Evolutionary conservation across 1,140 invertebrate genomes (phyloP).

Genomic region (Papilio machaon): DNA sequence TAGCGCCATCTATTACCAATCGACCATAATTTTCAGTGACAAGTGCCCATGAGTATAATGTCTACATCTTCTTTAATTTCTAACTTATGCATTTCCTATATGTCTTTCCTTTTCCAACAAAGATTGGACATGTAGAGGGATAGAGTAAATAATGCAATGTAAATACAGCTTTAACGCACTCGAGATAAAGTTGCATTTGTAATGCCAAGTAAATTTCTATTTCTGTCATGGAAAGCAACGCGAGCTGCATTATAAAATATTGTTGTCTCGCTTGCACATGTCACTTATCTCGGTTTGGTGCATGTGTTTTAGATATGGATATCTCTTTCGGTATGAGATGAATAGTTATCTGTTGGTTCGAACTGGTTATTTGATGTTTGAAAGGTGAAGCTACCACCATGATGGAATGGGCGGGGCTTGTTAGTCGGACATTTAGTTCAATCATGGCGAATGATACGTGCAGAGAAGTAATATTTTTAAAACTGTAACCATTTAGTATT

Average conservation of each 20-base stretch:
- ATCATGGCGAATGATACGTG: conserved; percentile 33
- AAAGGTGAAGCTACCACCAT: conserved; percentile 71
- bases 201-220: conserved; percentile 56
- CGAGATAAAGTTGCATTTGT: conserved; percentile 75
- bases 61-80: conserved; percentile 60
- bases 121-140: conserved; percentile 51
- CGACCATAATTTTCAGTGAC: conserved; percentile 51
- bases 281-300: conserved; percentile 71
- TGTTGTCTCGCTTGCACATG: conserved; percentile 68
- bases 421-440: conserved; percentile 35
- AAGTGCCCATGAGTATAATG: conserved; percentile 58
- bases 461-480: conserved; percentile 9
- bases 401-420: conserved; percentile 75
- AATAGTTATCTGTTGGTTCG: conserved; percentile 69
- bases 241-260: conserved; percentile 73
- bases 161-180: conserved; percentile 66
- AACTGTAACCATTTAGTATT: background rate
- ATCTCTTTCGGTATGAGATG: conserved; percentile 76
- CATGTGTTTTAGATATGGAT: conserved; percentile 77
- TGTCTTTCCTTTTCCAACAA: conserved; percentile 59
- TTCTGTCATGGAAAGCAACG: conserved; percentile 42
- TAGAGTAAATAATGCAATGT: conserved; percentile 49
- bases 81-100: conserved; percentile 53
- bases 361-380: conserved; percentile 60
- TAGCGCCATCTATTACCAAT: conserved; percentile 71